Percentiles rank a stretch among this genome's conserved stretches.
These are phyloP conservation scores for Manduca sexta DNA, from an alignment of 1,140 invertebrate species.

Conservation along the genomic window DNA sequence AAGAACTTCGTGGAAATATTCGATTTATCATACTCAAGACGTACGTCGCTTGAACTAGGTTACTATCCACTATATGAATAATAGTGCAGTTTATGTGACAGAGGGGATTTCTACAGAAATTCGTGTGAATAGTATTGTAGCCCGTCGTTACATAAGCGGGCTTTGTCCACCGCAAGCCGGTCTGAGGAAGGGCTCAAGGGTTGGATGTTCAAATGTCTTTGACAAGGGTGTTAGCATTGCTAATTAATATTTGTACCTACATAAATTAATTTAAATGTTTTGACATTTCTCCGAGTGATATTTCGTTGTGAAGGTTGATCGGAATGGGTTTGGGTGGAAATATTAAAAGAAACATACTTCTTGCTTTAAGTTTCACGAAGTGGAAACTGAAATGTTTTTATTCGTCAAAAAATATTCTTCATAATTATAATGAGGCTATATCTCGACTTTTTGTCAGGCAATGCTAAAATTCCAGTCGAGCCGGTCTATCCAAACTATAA, in stretches of 20 bases:
- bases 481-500: no score
- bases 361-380: no score
- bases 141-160: conserved; percentile 23
- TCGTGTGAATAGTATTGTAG: conserved; percentile 43
- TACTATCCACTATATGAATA: conserved; percentile 41
- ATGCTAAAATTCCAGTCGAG: no score
- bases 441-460: no score
- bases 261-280: conserved; percentile 18
- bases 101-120: conserved; percentile 37
- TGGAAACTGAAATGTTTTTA: no score
- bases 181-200: conserved; percentile 16
- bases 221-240: conserved; percentile 22
- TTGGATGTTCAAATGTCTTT: conserved; percentile 13
- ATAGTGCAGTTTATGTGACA: conserved; percentile 55
- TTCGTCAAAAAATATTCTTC: no score
- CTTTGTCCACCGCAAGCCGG: conserved; percentile 38
- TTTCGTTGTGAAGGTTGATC: no score
- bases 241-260: conserved; percentile 20
- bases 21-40: conserved; percentile 46
- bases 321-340: no score
- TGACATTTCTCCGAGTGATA: conserved; percentile 11
- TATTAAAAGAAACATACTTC: no score
- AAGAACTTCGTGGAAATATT: conserved; percentile 18
- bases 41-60: conserved; percentile 42
- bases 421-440: no score